phyloP scores from a whole-genome alignment of 2,888 invertebrate genomes.

The Cremastinae sp. region DNA sequence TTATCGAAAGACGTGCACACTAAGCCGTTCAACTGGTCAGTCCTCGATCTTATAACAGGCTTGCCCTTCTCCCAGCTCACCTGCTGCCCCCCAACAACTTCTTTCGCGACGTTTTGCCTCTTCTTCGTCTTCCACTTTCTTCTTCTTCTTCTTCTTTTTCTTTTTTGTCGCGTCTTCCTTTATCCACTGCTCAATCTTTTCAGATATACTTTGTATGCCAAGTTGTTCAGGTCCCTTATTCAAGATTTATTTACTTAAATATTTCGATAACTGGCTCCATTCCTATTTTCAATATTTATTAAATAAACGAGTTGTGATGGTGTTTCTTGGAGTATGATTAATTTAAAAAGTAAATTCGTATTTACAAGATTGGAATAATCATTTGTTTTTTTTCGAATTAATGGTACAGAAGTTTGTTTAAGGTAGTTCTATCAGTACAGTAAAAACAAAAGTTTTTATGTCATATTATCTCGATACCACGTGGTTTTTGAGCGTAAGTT shows the following conservation, averaged over 20 bases:
- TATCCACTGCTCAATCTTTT: conserved; percentile 15
- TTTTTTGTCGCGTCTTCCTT: conserved; percentile 34
- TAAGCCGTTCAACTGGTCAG: conserved; percentile 81
- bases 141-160: conserved; percentile 46
- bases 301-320: too few species aligned
- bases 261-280: too few species aligned
- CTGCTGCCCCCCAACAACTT: conserved; percentile 64
- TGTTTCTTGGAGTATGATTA: too few species aligned
- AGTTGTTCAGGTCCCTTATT: conserved; percentile 13
- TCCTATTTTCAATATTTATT: too few species aligned
- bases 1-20: conserved; percentile 78
- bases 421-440: too few species aligned
- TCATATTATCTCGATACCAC: too few species aligned
- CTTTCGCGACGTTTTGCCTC: conserved; percentile 58
- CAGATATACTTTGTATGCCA: conserved; percentile 19
- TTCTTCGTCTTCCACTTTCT: conserved; percentile 54
- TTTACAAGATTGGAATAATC: too few species aligned
- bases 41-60: conserved; percentile 82
- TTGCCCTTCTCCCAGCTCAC: conserved; percentile 82
- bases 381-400: too few species aligned
- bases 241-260: not conserved
- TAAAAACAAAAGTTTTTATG: too few species aligned
- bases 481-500: too few species aligned
- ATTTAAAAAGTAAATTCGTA: too few species aligned
- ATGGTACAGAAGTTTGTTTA: too few species aligned